phyloP scores from a whole-genome alignment of 2,888 invertebrate species.

The Scrobipalpa costella region DNA sequence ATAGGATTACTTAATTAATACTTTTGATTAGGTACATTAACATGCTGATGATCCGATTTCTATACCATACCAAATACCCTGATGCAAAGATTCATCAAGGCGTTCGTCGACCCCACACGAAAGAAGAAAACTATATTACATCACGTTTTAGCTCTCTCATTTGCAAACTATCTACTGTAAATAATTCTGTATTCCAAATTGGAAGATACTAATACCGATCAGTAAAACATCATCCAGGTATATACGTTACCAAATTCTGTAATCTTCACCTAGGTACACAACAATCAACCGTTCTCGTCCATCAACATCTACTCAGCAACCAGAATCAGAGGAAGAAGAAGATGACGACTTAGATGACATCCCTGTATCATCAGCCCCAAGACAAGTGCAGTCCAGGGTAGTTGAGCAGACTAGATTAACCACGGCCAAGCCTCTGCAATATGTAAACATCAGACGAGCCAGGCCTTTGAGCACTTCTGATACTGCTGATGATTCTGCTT shows the following conservation, averaged over 20 bases:
- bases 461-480: constrained; percentile 63
- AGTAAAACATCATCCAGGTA: too few species aligned
- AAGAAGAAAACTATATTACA: too few species aligned
- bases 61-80: too few species aligned
- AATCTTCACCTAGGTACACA: constrained; percentile 69
- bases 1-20: too few species aligned
- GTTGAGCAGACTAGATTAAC: constrained; percentile 52
- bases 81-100: too few species aligned
- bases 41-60: too few species aligned
- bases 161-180: too few species aligned
- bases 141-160: too few species aligned
- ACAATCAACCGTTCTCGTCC: constrained; percentile 83
- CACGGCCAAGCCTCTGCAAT: constrained; percentile 78
- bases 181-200: background rate
- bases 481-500: constrained; percentile 64
- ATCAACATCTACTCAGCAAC: constrained; percentile 58
- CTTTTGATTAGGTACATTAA: too few species aligned
- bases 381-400: constrained; percentile 43
- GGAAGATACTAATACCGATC: background rate
- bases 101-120: too few species aligned
- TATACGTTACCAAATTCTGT: background rate
- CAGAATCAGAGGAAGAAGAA: constrained; percentile 41
- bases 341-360: constrained; percentile 48
- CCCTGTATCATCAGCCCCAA: constrained; percentile 51
- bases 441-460: constrained; percentile 86